A percentile compares a stretch with the other conserved stretches of the same genome.
Evolutionary conservation across 2,888 invertebrate genomes (phyloP).

Genomic region (Anthophora plumipes): DNA sequence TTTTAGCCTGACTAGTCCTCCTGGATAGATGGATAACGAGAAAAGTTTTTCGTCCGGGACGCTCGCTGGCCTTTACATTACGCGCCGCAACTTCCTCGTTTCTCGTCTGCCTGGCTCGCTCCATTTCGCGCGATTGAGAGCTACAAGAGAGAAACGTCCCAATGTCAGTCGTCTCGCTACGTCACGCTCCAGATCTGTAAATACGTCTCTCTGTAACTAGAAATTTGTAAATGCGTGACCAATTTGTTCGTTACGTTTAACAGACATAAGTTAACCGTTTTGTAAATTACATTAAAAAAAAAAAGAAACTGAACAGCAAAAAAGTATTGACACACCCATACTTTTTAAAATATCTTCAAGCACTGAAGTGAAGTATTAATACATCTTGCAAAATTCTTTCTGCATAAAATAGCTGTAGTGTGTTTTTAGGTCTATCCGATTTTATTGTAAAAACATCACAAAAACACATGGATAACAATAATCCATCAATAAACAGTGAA

Average conservation of each 20-base stretch:
- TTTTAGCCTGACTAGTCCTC: conserved; percentile 54
- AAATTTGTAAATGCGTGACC: not conserved
- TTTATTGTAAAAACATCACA: too few species aligned
- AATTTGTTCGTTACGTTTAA: not conserved
- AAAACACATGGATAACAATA: too few species aligned
- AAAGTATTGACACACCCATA: too few species aligned
- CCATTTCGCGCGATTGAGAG: conserved; percentile 68
- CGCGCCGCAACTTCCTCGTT: conserved; percentile 58
- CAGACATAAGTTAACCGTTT: too few species aligned
- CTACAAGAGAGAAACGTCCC: conserved; percentile 47
- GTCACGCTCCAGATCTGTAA: not conserved
- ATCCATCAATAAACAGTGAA: too few species aligned
- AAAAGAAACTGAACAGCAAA: too few species aligned
- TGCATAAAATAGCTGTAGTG: too few species aligned
- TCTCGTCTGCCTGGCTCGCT: conserved; percentile 53
- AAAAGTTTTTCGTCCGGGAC: conserved; percentile 73
- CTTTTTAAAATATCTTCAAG: too few species aligned
- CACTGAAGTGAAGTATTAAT: too few species aligned
- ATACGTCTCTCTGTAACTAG: not conserved
- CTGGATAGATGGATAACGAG: conserved; percentile 74
- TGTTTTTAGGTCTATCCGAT: too few species aligned
- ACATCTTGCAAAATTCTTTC: too few species aligned
- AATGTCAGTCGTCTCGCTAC: conserved; percentile 57
- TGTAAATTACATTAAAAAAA: too few species aligned
- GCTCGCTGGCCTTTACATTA: conserved; percentile 70